Conservation (phyloP, 2,888 invertebrate species). For the Emmelina monodactyla region DNA sequence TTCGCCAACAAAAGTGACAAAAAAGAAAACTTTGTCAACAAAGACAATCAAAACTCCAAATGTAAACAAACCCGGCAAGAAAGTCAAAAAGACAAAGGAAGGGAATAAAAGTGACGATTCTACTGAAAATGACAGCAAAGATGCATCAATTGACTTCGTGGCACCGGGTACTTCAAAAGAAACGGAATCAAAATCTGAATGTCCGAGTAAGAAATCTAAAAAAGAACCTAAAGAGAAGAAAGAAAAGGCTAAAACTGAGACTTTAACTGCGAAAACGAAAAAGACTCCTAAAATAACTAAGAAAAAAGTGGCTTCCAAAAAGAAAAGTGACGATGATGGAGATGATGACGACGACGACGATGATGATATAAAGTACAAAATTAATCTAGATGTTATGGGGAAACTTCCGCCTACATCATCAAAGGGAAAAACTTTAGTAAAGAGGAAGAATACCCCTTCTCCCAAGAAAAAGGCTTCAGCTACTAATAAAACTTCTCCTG, state of each 20-base stretch:
- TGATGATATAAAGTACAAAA: conserved; percentile 49
- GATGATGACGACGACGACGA: conserved; percentile 24
- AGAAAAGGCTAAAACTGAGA: conserved; percentile 25
- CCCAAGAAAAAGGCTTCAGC: conserved; percentile 30
- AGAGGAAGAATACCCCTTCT: conserved; percentile 27
- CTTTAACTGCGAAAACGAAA: conserved; percentile 18
- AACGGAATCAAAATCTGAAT: not conserved
- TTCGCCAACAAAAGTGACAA: conserved; percentile 30
- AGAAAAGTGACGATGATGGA: conserved; percentile 27
- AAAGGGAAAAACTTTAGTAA: conserved; percentile 35
- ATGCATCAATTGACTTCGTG: conserved; percentile 18
- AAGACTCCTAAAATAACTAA: conserved; percentile 17
- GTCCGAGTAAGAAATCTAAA: conserved; percentile 36
- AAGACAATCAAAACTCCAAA: conserved; percentile 38
- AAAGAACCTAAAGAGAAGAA: conserved; percentile 49
- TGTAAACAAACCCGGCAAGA: conserved; percentile 35
- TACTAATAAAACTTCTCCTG: conserved; percentile 17
- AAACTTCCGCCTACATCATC: conserved; percentile 29
- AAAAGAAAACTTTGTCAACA: conserved; percentile 34
- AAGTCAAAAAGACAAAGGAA: conserved; percentile 33
- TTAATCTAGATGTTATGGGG: conserved; percentile 38
- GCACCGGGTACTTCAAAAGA: not conserved
- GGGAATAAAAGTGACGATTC: conserved; percentile 26
- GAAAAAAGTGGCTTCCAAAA: conserved; percentile 32
- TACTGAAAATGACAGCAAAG: conserved; percentile 27